These are phyloP conservation scores for Plemyria rubiginata DNA, from an alignment of 2,888 invertebrate species.

Conservation along the genomic window DNA sequence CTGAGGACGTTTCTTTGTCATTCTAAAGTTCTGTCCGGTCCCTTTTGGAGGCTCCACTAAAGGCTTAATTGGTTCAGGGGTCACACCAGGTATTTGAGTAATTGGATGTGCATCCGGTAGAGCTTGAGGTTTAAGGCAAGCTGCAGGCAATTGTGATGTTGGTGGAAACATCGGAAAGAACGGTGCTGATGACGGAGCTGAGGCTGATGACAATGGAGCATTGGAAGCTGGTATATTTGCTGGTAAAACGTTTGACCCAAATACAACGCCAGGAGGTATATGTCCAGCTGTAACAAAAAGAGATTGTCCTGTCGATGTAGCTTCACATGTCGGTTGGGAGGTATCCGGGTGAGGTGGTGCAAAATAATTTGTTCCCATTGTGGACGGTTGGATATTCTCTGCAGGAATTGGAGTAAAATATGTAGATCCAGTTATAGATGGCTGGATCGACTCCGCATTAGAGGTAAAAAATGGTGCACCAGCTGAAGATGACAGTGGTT, in stretches of 20 bases:
- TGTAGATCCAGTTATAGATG: background rate
- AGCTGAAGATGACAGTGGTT: conserved; percentile 2
- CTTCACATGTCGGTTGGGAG: conserved; percentile 2
- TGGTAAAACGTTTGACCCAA: conserved; percentile 7
- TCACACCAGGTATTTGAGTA: conserved; percentile 22
- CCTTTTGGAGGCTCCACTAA: conserved; percentile 70
- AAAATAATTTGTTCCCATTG: conserved; percentile 1
- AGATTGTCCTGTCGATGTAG: background rate
- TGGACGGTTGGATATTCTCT: background rate
- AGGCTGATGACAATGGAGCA: conserved; percentile 11
- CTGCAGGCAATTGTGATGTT: conserved; percentile 36
- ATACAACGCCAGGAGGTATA: conserved; percentile 4
- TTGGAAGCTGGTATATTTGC: background rate
- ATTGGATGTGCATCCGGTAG: conserved; percentile 26
- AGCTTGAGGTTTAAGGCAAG: conserved; percentile 47
- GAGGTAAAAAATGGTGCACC: conserved; percentile 10
- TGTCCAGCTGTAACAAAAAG: background rate
- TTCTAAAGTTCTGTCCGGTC: conserved; percentile 64
- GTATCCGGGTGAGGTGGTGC: background rate
- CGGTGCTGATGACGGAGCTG: conserved; percentile 16
- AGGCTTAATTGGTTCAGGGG: conserved; percentile 52
- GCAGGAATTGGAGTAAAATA: background rate
- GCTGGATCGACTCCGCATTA: background rate
- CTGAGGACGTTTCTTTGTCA: conserved; percentile 75
- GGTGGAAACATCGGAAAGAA: conserved; percentile 26